These are phyloP conservation scores for Rhynchophorus ferrugineus DNA, from an alignment of 1,140 invertebrate genomes.

Conservation along the genomic window DNA sequence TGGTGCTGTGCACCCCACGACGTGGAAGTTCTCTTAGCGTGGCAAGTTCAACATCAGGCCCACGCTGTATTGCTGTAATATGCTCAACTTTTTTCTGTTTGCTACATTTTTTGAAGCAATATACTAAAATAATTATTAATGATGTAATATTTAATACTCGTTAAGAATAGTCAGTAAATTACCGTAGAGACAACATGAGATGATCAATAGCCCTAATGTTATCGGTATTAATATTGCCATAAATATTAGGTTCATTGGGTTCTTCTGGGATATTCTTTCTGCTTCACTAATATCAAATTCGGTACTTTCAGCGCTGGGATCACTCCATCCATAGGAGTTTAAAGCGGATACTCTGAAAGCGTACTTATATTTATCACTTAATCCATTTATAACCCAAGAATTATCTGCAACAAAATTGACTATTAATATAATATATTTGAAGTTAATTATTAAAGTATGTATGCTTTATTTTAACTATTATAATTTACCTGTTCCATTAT, in stretches of 20 bases:
- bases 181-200: too few relatives aligned
- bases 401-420: conserved; percentile 46
- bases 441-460: background rate
- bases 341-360: conserved; percentile 68
- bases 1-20: conserved; percentile 64
- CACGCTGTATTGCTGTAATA: conserved; percentile 32
- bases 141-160: too few relatives aligned
- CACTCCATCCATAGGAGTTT: conserved; percentile 78
- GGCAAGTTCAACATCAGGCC: conserved; percentile 77
- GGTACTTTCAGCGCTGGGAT: conserved; percentile 49
- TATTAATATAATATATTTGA: conserved; percentile 1
- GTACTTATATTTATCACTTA: conserved; percentile 55
- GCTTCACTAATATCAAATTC: conserved; percentile 47
- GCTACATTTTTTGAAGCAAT: conserved; percentile 14
- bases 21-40: conserved; percentile 76
- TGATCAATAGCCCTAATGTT: conserved; percentile 42
- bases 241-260: conserved; percentile 48
- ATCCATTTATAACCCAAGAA: conserved; percentile 68
- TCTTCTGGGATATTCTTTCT: conserved; percentile 51
- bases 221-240: conserved; percentile 50
- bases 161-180: too few relatives aligned
- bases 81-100: conserved; percentile 27
- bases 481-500: conserved; percentile 66
- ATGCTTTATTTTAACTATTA: background rate
- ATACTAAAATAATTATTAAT: conserved; percentile 22